These are phyloP conservation scores for Harpalus rufipes DNA, from an alignment of 2,888 invertebrate genomes.

Conservation along the genomic window DNA sequence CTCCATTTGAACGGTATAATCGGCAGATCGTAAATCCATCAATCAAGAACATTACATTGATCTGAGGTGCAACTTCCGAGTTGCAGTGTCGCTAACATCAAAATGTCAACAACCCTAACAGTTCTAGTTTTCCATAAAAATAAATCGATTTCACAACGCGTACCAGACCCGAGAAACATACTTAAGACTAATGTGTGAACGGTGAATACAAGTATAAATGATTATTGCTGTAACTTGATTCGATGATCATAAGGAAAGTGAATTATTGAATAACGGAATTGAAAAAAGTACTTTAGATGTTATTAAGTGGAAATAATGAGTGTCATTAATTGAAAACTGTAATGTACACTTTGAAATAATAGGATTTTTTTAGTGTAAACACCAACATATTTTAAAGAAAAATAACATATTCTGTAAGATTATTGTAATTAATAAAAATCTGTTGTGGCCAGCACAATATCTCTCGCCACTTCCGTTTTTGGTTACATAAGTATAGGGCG, in stretches of 20 bases:
- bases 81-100: constrained; percentile 17
- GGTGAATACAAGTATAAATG: constrained; percentile 29
- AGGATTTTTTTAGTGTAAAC: no score
- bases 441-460: no score
- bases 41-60: constrained; percentile 14
- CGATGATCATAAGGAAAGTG: not conserved
- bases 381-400: no score
- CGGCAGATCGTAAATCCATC: not conserved
- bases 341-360: no score
- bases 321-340: no score
- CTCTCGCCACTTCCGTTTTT: no score
- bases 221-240: constrained; percentile 13
- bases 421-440: no score
- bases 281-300: not conserved
- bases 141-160: not conserved
- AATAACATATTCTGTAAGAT: no score
- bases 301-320: not conserved
- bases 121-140: constrained; percentile 35
- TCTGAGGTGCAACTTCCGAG: constrained; percentile 36
- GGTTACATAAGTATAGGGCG: no score
- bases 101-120: constrained; percentile 60
- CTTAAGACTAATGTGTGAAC: constrained; percentile 13
- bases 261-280: constrained; percentile 26
- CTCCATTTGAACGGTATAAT: constrained; percentile 19
- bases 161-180: not conserved